These are phyloP conservation scores for Triplophysa bombifrons DNA, from an alignment of 2,797 vertebrate species.

Conservation along the genomic window DNA sequence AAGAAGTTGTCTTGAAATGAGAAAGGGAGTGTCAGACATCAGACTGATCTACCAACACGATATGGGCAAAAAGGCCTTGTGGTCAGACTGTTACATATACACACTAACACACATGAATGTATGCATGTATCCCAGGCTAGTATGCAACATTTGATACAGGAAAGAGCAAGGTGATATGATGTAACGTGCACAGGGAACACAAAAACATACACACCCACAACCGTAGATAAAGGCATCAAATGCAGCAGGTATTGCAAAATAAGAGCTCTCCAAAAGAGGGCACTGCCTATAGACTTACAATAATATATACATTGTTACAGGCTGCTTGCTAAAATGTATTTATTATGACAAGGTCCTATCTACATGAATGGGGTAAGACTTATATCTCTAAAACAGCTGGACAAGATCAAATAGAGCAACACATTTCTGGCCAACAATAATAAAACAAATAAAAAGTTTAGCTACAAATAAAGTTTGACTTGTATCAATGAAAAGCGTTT, in stretches of 20 bases:
- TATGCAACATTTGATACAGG: conserved; percentile 22
- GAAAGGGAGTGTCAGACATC: conserved; percentile 31
- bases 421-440: neutral
- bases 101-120: conserved; percentile 47
- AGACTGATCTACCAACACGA: conserved; percentile 12
- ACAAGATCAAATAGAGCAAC: neutral
- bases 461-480: too few species aligned
- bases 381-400: too few species aligned
- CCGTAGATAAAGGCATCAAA: neutral
- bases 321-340: too few species aligned
- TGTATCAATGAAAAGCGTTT: too few species aligned
- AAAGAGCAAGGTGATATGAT: conserved; percentile 20
- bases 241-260: neutral
- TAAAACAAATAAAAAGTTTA: neutral
- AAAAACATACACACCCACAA: neutral
- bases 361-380: too few species aligned
- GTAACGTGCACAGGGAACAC: neutral
- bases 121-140: conserved; percentile 32
- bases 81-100: conserved; percentile 34
- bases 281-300: too few species aligned
- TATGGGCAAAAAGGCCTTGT: conserved; percentile 35
- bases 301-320: too few species aligned
- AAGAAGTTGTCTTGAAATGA: conserved; percentile 1
- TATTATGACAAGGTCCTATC: too few species aligned
- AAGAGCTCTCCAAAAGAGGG: too few species aligned